Conservation (phyloP, 1,140 invertebrate genomes). For the Neuroterus valhalla region DNA sequence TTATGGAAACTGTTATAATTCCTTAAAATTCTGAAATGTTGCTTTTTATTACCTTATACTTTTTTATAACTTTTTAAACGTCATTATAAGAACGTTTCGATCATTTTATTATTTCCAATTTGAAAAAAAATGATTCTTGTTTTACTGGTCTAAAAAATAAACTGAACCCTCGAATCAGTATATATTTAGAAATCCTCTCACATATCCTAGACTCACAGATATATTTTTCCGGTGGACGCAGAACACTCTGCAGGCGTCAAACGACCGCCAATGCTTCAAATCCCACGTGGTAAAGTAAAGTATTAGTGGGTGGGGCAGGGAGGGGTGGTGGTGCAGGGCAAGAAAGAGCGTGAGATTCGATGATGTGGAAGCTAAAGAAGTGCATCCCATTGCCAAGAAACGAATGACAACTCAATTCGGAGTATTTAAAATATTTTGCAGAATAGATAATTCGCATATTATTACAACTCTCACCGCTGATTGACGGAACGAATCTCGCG, state of each 20-base stretch:
- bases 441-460: background rate
- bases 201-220: background rate
- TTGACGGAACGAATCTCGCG: background rate
- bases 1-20: too few species aligned
- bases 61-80: too few species aligned
- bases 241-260: slow-evolving; percentile 35
- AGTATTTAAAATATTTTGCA: slow-evolving; percentile 12
- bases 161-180: background rate
- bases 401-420: background rate
- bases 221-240: slow-evolving; percentile 9
- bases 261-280: slow-evolving; percentile 3
- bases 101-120: too few species aligned
- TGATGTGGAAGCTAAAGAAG: slow-evolving; percentile 53
- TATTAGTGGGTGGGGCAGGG: background rate
- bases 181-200: background rate
- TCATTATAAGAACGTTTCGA: too few species aligned
- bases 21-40: too few species aligned
- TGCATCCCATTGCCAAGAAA: background rate
- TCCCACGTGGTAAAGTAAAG: background rate
- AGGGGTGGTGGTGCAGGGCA: slow-evolving; percentile 42
- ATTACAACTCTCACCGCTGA: background rate
- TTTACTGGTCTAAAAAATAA: too few species aligned
- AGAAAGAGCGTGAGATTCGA: slow-evolving; percentile 47
- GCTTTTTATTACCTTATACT: too few species aligned
- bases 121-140: too few species aligned